Evolutionary conservation across 2,113 vertebrate species (phyloP).

Genomic region (Okapia johnstoni): DNA sequence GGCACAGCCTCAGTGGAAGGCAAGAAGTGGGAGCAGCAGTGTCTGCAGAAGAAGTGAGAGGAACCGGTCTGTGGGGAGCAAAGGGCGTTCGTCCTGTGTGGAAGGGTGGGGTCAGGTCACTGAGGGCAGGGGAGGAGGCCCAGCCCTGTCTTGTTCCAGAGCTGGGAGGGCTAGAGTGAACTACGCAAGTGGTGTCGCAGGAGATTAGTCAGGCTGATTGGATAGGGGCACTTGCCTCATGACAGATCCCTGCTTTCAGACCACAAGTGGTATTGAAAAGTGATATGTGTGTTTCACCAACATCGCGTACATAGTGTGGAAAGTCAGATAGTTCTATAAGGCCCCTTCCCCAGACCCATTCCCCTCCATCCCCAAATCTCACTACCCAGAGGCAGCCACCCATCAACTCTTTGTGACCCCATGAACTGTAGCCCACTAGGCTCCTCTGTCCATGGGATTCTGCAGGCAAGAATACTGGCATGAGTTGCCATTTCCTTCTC

Average conservation of each 20-base stretch:
- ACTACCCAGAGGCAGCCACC: neutral
- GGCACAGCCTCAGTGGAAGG: neutral
- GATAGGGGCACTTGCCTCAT: neutral
- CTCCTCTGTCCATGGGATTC: neutral
- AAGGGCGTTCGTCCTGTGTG: accelerated
- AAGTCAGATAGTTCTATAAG: neutral
- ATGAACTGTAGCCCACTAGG: neutral
- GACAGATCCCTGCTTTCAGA: neutral
- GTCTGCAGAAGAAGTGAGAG: neutral
- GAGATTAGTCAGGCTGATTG: neutral
- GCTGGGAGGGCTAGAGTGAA: neutral
- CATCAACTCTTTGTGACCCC: neutral
- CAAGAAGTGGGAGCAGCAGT: neutral
- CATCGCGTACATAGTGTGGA: neutral
- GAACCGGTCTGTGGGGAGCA: neutral
- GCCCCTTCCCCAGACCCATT: neutral
- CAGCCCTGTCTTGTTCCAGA: neutral
- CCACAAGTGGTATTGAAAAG: neutral
- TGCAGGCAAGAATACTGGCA: neutral
- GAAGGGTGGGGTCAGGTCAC: neutral
- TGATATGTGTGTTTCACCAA: neutral
- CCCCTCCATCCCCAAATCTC: neutral
- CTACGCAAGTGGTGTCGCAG: neutral
- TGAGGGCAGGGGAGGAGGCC: neutral
- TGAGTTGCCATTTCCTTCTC: neutral